phyloP scores from a whole-genome alignment of 2,113 vertebrate genomes.

The Zingel zingel region DNA sequence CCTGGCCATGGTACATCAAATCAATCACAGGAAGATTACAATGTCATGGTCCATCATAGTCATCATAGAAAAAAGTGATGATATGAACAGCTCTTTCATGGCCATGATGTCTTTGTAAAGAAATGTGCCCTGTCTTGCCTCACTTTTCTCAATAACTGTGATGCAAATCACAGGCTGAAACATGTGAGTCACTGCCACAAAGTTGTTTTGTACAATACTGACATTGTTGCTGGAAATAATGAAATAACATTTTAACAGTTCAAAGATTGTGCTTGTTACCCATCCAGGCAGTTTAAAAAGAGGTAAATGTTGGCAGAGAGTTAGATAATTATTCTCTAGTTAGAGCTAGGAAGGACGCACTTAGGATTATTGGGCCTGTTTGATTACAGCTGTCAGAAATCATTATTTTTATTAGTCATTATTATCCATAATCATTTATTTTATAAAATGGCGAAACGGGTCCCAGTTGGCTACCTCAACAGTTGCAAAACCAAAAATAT shows the following conservation, averaged over 20 bases:
- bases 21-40: background rate
- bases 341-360: background rate
- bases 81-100: background rate
- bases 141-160: background rate
- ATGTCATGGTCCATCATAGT: background rate
- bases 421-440: background rate
- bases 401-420: background rate
- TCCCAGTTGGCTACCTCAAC: background rate
- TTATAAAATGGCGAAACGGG: background rate
- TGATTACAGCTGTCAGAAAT: background rate
- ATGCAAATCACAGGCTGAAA: conserved; percentile 22
- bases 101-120: background rate
- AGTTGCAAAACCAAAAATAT: background rate
- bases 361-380: background rate
- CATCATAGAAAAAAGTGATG: too few species aligned
- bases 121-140: conserved; percentile 25
- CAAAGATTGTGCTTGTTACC: background rate
- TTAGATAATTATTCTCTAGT: background rate
- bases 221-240: background rate
- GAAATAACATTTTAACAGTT: background rate
- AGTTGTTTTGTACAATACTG: background rate
- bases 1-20: background rate
- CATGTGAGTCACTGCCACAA: background rate
- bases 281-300: conserved; percentile 7
- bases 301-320: background rate